Evolutionary conservation across 2,888 invertebrate species (phyloP), one percentile per base, ranked within the genome.

Genomic region (Aleiodes leptofemur): DNA sequence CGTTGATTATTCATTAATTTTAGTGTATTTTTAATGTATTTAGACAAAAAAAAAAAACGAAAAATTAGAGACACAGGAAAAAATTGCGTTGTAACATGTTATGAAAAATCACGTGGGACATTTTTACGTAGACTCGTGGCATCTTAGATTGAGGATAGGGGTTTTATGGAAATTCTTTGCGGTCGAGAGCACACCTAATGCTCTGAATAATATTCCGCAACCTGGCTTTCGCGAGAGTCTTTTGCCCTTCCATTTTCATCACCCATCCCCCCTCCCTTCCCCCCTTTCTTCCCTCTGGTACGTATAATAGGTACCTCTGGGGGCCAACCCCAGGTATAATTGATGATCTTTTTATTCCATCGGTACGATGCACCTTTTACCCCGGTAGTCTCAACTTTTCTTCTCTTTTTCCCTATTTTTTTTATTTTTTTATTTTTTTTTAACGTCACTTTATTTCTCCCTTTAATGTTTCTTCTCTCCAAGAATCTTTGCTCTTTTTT

Each of bases 151-250:
- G 34, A 82, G 82, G 84, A 86, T 86, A 87, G 85, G 80, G 82
- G 84, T 87, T 87, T 87, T 87, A 87, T 87, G 87, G 86, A 86
- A 87, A 87, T 87, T 84, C 82, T 83, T 83, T 80, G 80, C 82
- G 83, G 83, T 82, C 82, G 83, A 84, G 84, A 82, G 83, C 80
- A 82, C 83, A 81, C 83, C 85, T 87, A 87, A 87, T 87, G 85
- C 85, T 84, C 86, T 86, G 87, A 87, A 87, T 87, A 87, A 87
- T 87, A 87, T 87, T 85, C 84, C 83, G 84, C 83, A 83, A 86
- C 82, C 84, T 82, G 78, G 82, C 80, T 78, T 77, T 80, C 80
- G 79, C 73, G 23, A 61, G 23, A 23, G 23, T 23, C 23, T 23
- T 23, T 23, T 23, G 23, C 23, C 23, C 23, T 23, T 23, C 23